These are phyloP conservation scores for Sitodiplosis mosellana DNA, from an alignment of 1,140 invertebrate species.

Conservation along the genomic window DNA sequence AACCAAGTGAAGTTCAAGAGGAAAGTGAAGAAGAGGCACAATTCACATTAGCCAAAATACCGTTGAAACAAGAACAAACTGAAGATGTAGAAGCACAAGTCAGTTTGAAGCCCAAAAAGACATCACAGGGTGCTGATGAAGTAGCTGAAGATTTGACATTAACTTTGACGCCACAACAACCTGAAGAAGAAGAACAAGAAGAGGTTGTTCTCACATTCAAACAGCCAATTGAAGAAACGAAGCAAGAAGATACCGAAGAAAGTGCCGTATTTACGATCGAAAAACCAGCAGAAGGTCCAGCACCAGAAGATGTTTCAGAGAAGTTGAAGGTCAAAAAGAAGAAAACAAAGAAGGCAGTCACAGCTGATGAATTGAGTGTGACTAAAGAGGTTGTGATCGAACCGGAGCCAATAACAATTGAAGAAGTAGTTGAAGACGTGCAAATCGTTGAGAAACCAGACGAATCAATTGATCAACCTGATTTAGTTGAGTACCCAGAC, in stretches of 20 bases:
- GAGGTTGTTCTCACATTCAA: constrained; percentile 17
- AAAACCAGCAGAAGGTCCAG: constrained; percentile 10
- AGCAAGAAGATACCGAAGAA: constrained; percentile 17
- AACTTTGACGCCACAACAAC: constrained; percentile 8
- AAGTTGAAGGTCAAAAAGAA: constrained; percentile 16
- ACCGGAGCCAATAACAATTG: constrained; percentile 15
- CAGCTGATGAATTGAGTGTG: constrained; percentile 12
- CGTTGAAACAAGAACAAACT: constrained; percentile 5
- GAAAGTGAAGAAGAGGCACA: constrained; percentile 19
- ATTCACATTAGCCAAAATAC: constrained; percentile 6
- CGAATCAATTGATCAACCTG: constrained; percentile 16
- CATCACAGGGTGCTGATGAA: constrained; percentile 8
- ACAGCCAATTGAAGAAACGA: constrained; percentile 12
- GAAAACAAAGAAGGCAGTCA: constrained; percentile 15
- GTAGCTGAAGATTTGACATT: constrained; percentile 7
- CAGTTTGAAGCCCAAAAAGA: constrained; percentile 6
- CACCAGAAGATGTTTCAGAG: constrained; percentile 18
- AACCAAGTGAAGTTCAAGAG: constrained; percentile 11
- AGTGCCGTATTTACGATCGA: constrained; percentile 15
- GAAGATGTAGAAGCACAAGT: constrained; percentile 10
- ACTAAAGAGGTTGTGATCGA: constrained; percentile 17
- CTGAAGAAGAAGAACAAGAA: constrained; percentile 11
- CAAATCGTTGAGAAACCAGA: constrained; percentile 29
- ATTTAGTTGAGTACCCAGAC: constrained; percentile 9
- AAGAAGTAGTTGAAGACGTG: constrained; percentile 24